Percentiles rank a stretch among this genome's conserved stretches.
Conservation (phyloP, 2,888 invertebrate species). For the Pachliopta kotzebuea region DNA sequence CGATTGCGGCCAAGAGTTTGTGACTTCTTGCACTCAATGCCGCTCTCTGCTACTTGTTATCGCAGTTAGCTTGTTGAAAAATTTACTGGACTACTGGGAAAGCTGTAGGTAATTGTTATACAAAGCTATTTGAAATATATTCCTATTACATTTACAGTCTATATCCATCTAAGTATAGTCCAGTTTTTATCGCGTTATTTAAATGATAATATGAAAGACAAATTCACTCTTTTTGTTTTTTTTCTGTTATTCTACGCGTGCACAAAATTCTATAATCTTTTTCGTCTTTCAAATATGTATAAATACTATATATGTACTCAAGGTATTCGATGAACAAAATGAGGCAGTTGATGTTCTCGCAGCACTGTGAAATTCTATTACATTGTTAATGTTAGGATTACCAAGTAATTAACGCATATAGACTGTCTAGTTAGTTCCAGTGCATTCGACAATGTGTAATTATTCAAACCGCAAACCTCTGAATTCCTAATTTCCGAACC, state of each 20-base stretch:
- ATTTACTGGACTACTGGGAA: not conserved
- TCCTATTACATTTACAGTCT: not conserved
- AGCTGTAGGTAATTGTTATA: not conserved
- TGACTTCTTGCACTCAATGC: conserved; percentile 22
- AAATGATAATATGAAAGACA: too few species aligned
- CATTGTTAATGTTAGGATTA: conserved; percentile 29
- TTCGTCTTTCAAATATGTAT: not conserved
- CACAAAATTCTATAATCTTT: not conserved
- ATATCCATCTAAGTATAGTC: not conserved
- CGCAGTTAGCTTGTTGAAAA: conserved; percentile 8
- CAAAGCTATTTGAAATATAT: not conserved
- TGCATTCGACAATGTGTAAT: conserved; percentile 18
- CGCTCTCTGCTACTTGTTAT: conserved; percentile 5
- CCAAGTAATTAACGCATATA: conserved; percentile 27
- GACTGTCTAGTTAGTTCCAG: conserved; percentile 17
- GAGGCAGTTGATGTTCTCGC: conserved; percentile 10
- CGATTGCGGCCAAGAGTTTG: conserved; percentile 22
- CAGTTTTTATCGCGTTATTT: too few species aligned
- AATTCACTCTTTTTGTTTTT: too few species aligned
- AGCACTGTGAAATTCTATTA: conserved; percentile 18
- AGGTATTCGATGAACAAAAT: conserved; percentile 3
- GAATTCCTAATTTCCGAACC: conserved; percentile 16
- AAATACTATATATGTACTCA: too few species aligned
- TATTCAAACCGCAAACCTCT: conserved; percentile 19
- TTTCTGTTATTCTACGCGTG: too few species aligned